These are phyloP conservation scores for Girardia tigrina DNA, from an alignment of 2,888 invertebrate genomes.

Conservation along the genomic window DNA sequence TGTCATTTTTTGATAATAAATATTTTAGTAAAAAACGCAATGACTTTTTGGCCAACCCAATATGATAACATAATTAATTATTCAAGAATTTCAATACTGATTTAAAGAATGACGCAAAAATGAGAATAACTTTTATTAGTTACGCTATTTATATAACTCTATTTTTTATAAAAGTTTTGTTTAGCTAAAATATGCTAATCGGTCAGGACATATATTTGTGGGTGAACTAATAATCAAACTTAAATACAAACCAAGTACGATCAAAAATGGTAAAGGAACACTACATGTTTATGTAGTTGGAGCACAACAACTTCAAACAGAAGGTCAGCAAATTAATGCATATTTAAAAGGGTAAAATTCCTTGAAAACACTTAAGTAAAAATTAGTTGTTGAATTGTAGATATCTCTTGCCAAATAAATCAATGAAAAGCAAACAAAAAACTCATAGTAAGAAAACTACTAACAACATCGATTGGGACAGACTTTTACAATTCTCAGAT, in stretches of 20 bases:
- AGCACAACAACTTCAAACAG: neutral
- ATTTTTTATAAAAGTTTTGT: too few relatives aligned
- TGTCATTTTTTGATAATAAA: too few relatives aligned
- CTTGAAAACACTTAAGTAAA: too few relatives aligned
- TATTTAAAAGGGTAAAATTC: conserved; percentile 16
- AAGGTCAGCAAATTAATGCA: neutral
- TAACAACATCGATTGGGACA: conserved; percentile 72
- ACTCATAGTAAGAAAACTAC: conserved; percentile 69
- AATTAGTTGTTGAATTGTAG: too few relatives aligned
- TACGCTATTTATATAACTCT: too few relatives aligned
- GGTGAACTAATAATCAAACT: conserved; percentile 81
- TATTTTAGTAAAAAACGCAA: too few relatives aligned
- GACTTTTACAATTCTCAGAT: conserved; percentile 77
- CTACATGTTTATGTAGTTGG: neutral
- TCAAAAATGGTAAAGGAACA: neutral
- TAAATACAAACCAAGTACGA: conserved; percentile 58
- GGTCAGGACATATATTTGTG: conserved; percentile 48
- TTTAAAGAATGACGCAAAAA: too few relatives aligned
- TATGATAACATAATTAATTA: too few relatives aligned
- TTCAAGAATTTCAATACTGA: too few relatives aligned
- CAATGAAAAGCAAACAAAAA: conserved; percentile 87
- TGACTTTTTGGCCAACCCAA: too few relatives aligned
- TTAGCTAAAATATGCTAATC: neutral
- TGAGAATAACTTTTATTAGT: too few relatives aligned
- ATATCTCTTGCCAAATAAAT: conserved; percentile 84